Base-by-base conservation (phyloP, 2,113 vertebrate genomes). In the Nestor notabilis region DNA sequence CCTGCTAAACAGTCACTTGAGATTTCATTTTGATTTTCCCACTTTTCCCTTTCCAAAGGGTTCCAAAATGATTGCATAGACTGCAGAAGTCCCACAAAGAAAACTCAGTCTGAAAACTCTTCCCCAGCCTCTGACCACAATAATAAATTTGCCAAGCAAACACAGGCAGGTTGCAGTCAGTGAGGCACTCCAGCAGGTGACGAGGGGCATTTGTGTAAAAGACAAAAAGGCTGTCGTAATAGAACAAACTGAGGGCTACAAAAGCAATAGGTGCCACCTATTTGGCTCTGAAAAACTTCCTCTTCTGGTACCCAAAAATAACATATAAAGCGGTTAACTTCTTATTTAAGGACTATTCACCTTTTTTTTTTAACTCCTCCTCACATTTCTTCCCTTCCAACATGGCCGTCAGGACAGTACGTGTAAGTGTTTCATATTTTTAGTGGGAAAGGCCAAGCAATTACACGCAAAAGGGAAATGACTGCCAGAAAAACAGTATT, bases 401-500 rank as follows among this genome's bases (percentile, higher is more conserved):
- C 56, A 58, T 7, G 39, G 43, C 37, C 49, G 37, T 17, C 33
- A 23, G 12, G 23, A 39, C 53, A 68, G 15, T n/a, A 28, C 24
- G 52, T 53, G 9, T 44, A 83, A 35, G 21, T 41, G 17, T 44
- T 23, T 93, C 52, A 33, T 16, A 31, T 63, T 63, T 86, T 43
- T 60, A 69, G 52, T n/a, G 53, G 71, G 64, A 75, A 88, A 89
- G 47, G 31, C 39, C 88, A 92, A 86, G 68, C 13, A 90, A 43
- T 52, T 33, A 70, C 11, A 12, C 0, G 0, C 24, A 23, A 72
- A 80, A 56, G 11, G 4, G 58, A 86, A 78, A 20, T 50, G 41
- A 77, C 21, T n/a, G 17, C 21, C 70, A 78, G 16, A 11, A 84
- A 43, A 80, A 61, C 7, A 63, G 81, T 75, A 60, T 29, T 89